Conservation (phyloP, 2,888 invertebrate genomes). For the Latrodectus hesperus region DNA sequence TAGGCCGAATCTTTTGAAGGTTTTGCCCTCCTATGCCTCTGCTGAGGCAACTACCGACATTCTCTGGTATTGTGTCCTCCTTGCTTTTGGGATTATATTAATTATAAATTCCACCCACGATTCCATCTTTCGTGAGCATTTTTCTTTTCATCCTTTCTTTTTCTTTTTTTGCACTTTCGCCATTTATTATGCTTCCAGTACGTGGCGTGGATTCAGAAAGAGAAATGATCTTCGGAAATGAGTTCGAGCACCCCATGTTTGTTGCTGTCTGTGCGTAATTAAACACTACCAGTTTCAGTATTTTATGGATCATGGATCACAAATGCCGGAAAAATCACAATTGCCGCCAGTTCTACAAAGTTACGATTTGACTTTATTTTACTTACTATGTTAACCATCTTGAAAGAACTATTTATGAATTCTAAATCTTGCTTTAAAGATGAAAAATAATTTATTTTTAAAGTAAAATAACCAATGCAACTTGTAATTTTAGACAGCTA, state of each 20-base stretch:
- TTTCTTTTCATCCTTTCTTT: background rate
- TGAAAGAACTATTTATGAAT: too few species aligned
- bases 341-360: too few species aligned
- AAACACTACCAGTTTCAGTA: too few species aligned
- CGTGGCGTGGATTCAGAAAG: background rate
- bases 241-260: background rate
- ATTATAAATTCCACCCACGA: slow-evolving; percentile 66
- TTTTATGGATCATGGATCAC: too few species aligned
- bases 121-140: slow-evolving; percentile 3
- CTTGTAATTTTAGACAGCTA: too few species aligned
- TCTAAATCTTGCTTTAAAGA: too few species aligned
- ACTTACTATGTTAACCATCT: too few species aligned
- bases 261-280: too few species aligned
- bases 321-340: too few species aligned
- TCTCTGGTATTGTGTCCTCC: slow-evolving; percentile 30
- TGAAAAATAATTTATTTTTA: too few species aligned
- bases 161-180: slow-evolving; percentile 7
- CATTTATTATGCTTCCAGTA: background rate
- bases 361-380: too few species aligned
- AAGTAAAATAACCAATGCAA: too few species aligned
- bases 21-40: slow-evolving; percentile 53
- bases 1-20: slow-evolving; percentile 53
- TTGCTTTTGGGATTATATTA: slow-evolving; percentile 29
- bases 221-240: background rate
- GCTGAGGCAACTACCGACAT: slow-evolving; percentile 22